A percentile compares a stretch with the other conserved stretches of the same genome.
phyloP scores from a whole-genome alignment of 1,140 invertebrate species.

The Caenorhabditis latens region DNA sequence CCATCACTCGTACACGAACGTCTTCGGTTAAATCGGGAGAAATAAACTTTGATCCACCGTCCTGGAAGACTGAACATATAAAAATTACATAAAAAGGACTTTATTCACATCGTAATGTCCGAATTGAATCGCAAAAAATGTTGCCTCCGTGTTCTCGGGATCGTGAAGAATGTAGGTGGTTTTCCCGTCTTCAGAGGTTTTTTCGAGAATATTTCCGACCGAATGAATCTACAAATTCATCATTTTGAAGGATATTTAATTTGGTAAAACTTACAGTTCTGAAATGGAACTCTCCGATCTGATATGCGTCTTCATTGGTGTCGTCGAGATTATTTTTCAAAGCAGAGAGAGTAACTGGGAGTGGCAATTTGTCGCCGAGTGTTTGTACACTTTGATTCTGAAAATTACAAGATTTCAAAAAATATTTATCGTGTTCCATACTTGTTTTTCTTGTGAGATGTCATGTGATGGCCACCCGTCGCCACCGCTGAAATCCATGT shows the following conservation, averaged over 20 bases:
- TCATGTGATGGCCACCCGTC: slow-evolving; percentile 38
- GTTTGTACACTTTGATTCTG: slow-evolving; percentile 26
- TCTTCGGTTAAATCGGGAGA: slow-evolving; percentile 1
- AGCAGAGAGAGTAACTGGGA: slow-evolving; percentile 13
- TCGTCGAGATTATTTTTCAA: not conserved
- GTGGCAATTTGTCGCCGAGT: slow-evolving; percentile 13
- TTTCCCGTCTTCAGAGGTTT: slow-evolving; percentile 3
- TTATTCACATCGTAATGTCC: slow-evolving; percentile 4
- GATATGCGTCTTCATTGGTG: slow-evolving; percentile 21
- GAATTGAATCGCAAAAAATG: not conserved
- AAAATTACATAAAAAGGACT: not conserved
- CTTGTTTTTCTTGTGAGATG: slow-evolving; percentile 18
- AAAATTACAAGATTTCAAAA: not conserved
- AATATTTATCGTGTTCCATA: not conserved
- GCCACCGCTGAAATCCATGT: slow-evolving; percentile 7
- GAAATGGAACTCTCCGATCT: slow-evolving; percentile 5
- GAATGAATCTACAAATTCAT: not conserved
- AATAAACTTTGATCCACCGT: slow-evolving; percentile 26
- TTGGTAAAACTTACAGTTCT: not conserved
- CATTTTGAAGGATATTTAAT: not conserved
- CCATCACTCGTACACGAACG: slow-evolving; percentile 3
- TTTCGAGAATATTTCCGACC: slow-evolving; percentile 4
- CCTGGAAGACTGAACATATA: not conserved
- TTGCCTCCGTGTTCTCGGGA: not conserved
- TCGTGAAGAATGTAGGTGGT: slow-evolving; percentile 31